These are phyloP conservation scores for Oncorhynchus kisutch DNA, from an alignment of 2,113 vertebrate genomes.

Conservation along the genomic window DNA sequence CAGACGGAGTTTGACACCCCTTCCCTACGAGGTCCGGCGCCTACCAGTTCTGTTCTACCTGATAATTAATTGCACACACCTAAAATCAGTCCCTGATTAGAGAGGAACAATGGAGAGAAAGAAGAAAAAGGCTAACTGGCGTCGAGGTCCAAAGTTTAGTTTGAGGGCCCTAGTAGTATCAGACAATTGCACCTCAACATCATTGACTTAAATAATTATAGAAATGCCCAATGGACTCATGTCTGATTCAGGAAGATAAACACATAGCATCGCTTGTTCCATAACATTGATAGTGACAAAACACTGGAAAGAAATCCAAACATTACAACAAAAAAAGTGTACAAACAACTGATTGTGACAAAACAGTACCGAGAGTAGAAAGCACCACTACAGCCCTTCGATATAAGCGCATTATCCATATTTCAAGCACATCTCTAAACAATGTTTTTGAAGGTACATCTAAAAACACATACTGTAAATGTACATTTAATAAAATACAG, in stretches of 20 bases:
- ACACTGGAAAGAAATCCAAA: no score
- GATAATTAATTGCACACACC: no score
- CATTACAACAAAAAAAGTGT: slow-evolving; percentile 20
- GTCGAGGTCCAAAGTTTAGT: no score
- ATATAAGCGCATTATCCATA: slow-evolving; percentile 33
- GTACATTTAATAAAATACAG: slow-evolving; percentile 48
- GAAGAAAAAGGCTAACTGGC: no score
- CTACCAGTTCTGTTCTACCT: no score
- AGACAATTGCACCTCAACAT: background rate
- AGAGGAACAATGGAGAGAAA: no score
- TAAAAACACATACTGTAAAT: slow-evolving; percentile 48
- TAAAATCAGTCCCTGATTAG: no score
- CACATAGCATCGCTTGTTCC: background rate
- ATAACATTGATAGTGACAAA: background rate
- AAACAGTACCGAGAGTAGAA: slow-evolving; percentile 69
- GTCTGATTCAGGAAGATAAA: slow-evolving; percentile 13
- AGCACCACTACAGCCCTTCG: slow-evolving; percentile 65
- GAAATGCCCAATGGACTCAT: slow-evolving; percentile 53
- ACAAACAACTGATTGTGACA: slow-evolving; percentile 48
- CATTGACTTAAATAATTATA: slow-evolving; percentile 16
- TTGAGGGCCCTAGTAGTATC: background rate
- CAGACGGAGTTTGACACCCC: no score
- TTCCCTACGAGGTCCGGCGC: no score
- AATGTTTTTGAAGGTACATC: slow-evolving; percentile 23
- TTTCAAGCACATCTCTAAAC: slow-evolving; percentile 18